Evolutionary conservation across 1,140 invertebrate species (phyloP).

Genomic region (Drosophila aff.): DNA sequence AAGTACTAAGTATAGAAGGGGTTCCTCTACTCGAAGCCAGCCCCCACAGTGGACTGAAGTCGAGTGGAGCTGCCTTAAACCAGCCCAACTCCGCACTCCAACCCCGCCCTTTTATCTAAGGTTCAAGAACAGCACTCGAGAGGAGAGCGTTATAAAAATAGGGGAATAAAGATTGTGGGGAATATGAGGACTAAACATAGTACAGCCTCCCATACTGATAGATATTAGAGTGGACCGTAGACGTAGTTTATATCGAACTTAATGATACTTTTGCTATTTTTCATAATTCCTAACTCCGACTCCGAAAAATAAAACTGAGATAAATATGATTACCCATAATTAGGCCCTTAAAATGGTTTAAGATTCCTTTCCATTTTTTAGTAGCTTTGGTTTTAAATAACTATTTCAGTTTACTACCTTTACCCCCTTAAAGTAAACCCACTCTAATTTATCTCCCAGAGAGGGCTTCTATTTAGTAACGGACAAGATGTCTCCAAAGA

Average conservation of each 20-base stretch:
- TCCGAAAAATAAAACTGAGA: too few relatives aligned
- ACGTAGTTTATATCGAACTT: not conserved
- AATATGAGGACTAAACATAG: slow-evolving; percentile 33
- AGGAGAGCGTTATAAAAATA: slow-evolving; percentile 7
- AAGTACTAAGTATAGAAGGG: slow-evolving; percentile 15
- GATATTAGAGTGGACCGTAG: slow-evolving; percentile 23
- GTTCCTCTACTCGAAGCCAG: slow-evolving; percentile 17
- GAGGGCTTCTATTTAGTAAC: slow-evolving; percentile 70
- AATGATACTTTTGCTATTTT: too few relatives aligned
- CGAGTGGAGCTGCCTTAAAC: slow-evolving; percentile 61
- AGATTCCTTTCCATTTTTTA: too few relatives aligned
- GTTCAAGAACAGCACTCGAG: slow-evolving; percentile 41
- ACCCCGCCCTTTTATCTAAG: slow-evolving; percentile 59
- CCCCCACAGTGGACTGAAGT: slow-evolving; percentile 53
- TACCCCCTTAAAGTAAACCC: not conserved
- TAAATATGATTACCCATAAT: too few relatives aligned
- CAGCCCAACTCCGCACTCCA: slow-evolving; percentile 30
- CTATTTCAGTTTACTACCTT: too few relatives aligned
- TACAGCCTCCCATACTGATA: slow-evolving; percentile 47
- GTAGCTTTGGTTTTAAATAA: too few relatives aligned
- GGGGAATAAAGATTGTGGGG: slow-evolving; percentile 31
- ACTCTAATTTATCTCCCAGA: not conserved
- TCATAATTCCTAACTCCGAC: too few relatives aligned
- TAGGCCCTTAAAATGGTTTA: too few relatives aligned
- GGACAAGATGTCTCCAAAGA: slow-evolving; percentile 43